Evolutionary conservation across 2,113 vertebrate species (phyloP).

Genomic region (Callospermophilus lateralis): DNA sequence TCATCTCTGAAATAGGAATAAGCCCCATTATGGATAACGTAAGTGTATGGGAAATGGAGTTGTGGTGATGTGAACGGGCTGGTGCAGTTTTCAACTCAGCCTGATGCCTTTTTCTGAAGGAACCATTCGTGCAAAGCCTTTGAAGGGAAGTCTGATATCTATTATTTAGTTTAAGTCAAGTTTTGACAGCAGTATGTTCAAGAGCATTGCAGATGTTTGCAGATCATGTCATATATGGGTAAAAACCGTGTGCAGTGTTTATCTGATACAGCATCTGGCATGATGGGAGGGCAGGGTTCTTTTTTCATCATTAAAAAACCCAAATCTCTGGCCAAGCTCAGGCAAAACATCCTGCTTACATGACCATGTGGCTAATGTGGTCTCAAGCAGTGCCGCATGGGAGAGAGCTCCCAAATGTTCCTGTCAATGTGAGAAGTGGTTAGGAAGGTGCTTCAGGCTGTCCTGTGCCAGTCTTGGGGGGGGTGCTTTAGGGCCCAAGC

Average conservation of each 20-base stretch:
- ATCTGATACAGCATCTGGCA: conserved; percentile 42
- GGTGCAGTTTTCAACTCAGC: conserved; percentile 26
- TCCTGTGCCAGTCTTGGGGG: neutral
- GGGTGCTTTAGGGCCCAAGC: accelerated
- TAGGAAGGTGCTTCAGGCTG: neutral
- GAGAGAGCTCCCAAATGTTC: neutral
- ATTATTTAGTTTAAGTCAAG: conserved; percentile 29
- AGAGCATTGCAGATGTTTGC: conserved; percentile 64
- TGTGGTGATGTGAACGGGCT: neutral
- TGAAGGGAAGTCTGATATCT: conserved; percentile 37
- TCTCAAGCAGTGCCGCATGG: neutral
- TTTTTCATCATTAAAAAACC: neutral
- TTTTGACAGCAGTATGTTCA: conserved; percentile 58
- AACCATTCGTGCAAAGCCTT: neutral
- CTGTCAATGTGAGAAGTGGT: neutral
- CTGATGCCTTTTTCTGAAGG: neutral
- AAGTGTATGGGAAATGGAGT: neutral
- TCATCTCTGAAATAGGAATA: neutral
- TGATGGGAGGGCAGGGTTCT: neutral
- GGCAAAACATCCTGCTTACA: neutral
- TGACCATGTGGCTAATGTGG: neutral
- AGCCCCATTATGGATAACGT: no score
- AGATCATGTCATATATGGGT: conserved; percentile 50
- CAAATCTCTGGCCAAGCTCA: neutral
- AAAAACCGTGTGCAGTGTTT: conserved; percentile 49